These are phyloP conservation scores for Vireo altiloquus DNA, from an alignment of 2,113 vertebrate species.

Conservation along the genomic window DNA sequence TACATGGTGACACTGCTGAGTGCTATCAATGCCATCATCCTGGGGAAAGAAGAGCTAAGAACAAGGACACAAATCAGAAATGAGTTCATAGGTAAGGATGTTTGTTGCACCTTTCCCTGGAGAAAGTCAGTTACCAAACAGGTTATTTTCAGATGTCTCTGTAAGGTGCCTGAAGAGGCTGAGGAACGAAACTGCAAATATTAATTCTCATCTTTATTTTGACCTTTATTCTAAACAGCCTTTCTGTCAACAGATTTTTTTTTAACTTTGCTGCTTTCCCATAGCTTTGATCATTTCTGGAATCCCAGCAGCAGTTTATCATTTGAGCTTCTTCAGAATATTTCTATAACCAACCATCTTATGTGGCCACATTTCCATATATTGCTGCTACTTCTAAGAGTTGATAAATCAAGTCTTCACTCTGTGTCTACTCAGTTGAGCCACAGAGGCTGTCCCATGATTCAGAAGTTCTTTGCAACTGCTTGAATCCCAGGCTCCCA, in stretches of 20 bases:
- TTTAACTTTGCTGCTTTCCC: neutral
- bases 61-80: conserved; percentile 87
- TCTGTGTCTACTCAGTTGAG: neutral
- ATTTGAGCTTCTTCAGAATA: neutral
- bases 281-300: neutral
- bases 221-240: neutral
- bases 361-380: neutral
- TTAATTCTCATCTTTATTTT: neutral
- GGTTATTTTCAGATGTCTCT: neutral
- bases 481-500: neutral
- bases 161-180: neutral
- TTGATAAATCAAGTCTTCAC: neutral
- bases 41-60: conserved; percentile 86
- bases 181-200: neutral
- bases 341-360: neutral
- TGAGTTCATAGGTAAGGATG: conserved; percentile 88
- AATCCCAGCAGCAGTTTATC: neutral
- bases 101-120: neutral
- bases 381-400: neutral
- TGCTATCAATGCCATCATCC: conserved; percentile 91
- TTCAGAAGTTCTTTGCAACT: neutral
- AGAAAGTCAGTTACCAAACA: neutral
- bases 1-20: conserved; percentile 94
- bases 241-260: neutral
- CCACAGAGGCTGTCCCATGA: neutral